phyloP scores from a whole-genome alignment of 2,888 invertebrate genomes.

The Tetrapedia diversipes region DNA sequence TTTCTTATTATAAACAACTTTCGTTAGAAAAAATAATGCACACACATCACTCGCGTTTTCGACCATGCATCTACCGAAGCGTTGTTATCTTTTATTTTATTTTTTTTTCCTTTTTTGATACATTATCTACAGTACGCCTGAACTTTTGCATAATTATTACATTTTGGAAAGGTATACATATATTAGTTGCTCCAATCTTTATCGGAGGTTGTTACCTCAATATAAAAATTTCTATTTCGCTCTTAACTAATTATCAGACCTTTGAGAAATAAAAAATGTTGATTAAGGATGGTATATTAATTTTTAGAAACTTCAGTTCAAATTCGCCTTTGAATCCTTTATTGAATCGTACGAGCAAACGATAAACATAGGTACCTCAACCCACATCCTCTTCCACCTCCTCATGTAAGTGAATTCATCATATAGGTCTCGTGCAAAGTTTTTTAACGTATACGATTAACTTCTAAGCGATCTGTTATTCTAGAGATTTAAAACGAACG shows the following conservation, averaged over 20 bases:
- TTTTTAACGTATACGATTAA: constrained; percentile 33
- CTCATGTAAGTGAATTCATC: constrained; percentile 65
- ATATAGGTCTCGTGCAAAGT: constrained; percentile 44
- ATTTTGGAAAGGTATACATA: constrained; percentile 37
- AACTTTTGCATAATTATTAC: constrained; percentile 48
- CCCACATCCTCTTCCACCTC: constrained; percentile 58
- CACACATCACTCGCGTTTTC: constrained; percentile 11
- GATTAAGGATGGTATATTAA: constrained; percentile 55
- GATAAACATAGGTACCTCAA: constrained; percentile 41
- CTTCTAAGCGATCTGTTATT: constrained; percentile 31
- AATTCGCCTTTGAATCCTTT: constrained; percentile 49
- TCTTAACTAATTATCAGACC: constrained; percentile 56
- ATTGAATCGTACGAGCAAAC: constrained; percentile 36
- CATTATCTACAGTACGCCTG: constrained; percentile 56
- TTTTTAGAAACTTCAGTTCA: constrained; percentile 52
- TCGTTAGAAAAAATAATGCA: constrained; percentile 19
- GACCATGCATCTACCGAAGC: constrained; percentile 66
- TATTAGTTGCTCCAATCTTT: constrained; percentile 70
- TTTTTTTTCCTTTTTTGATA: constrained; percentile 43
- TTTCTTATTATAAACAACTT: constrained; percentile 1
- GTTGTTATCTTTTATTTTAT: constrained; percentile 48
- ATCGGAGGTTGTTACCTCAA: constrained; percentile 63
- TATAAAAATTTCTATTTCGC: constrained; percentile 54
- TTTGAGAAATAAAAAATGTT: constrained; percentile 60
- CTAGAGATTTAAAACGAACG: background rate